These are phyloP conservation scores for Anguilla rostrata DNA, from an alignment of 2,113 vertebrate species.

Conservation along the genomic window DNA sequence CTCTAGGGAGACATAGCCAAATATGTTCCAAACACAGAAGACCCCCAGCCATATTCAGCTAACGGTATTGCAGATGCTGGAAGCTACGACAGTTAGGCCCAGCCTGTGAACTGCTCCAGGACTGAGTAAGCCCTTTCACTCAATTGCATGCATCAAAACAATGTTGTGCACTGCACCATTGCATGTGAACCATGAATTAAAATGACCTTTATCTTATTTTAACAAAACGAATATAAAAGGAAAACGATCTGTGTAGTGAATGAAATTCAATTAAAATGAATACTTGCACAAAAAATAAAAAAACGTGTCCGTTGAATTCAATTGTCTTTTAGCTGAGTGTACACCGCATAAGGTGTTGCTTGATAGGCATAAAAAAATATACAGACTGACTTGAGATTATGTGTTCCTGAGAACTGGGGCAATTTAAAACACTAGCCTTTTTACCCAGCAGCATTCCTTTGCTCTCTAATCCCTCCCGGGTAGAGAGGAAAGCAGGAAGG, in stretches of 20 bases:
- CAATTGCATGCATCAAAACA: too few species aligned
- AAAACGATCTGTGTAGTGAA: background rate
- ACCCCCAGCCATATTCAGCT: too few species aligned
- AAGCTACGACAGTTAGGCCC: too few species aligned
- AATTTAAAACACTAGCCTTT: background rate
- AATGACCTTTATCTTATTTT: background rate
- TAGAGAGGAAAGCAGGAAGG: background rate
- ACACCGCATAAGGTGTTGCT: background rate
- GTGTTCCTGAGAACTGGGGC: background rate
- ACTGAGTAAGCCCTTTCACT: too few species aligned
- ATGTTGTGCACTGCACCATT: background rate
- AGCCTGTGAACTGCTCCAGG: too few species aligned
- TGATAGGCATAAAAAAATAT: background rate
- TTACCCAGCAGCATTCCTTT: background rate
- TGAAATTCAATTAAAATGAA: background rate
- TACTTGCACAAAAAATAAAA: background rate
- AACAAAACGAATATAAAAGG: background rate
- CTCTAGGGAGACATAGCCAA: too few species aligned
- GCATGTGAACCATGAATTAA: background rate
- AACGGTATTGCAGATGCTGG: too few species aligned
- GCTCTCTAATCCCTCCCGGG: background rate
- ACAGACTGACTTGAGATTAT: background rate
- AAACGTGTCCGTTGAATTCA: background rate
- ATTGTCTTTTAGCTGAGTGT: background rate
- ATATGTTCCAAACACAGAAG: too few species aligned